Base-by-base conservation (phyloP, 2,888 invertebrate species). In the Melanargia galathea region DNA sequence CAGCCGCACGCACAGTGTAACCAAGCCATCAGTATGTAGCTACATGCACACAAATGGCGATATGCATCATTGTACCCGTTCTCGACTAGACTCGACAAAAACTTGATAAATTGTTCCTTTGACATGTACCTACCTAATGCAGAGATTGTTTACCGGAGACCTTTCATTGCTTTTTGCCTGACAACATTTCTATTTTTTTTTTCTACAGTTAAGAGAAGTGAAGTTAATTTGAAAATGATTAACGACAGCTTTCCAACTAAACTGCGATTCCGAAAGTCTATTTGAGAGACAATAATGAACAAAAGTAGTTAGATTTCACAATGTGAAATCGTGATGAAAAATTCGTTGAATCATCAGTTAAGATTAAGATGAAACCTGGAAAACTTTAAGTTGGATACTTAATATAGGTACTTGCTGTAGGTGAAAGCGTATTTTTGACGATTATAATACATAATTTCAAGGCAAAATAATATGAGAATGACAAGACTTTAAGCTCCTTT, bases 61-160 rank as follows among this genome's bases (percentile, higher is more conserved):
- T 58, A 62, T 57, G 49, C 63, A 60, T 65, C 63, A 60, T 43
- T 52, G 62, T 60, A 52, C 49, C 24, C 46, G 64, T 63, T 60
- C 60, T 45, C 49, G 60, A 63, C 60, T 46, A 63, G 46, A 62
- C 55, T 46, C 55, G 5, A 52, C 61, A 67, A 67, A 67, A 67
- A 67, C 58, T 46, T 67, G 63, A 67, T 67, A 65, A 63, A 67
- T 65, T 20, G 60, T 51, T 43, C 48, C 52, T 63, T 67, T 65
- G 52, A 63, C 65, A 65, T 61, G 65, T 55, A 56, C 18, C 51
- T 55, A 56, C 18, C 51, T 61, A 63, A 60, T 49, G 43, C 62
- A 16, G 22, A 58, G 55, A 59, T 61, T 60, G 55, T 26, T 49
- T 38, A 59, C 49, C 13, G 38, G 26, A 52, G 38, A 40, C 51